These are phyloP conservation scores for Actinernus sp. DNA, from an alignment of 92 coral and sea anemone genomes.

Conservation along the genomic window DNA sequence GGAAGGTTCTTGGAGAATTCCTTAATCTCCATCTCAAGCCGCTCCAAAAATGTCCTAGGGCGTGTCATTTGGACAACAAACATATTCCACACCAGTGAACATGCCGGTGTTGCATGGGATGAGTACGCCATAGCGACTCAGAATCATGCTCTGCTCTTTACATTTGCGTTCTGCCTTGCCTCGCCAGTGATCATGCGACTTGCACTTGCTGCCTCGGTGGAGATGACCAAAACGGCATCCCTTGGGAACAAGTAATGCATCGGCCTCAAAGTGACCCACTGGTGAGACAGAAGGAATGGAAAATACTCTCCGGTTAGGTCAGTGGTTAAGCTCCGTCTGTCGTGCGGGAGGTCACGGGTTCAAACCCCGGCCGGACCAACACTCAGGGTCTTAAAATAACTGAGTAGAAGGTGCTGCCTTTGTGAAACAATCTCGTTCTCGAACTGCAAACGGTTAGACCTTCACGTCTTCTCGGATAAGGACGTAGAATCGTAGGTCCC, in stretches of 20 bases:
- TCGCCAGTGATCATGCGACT: slow-evolving; percentile 77
- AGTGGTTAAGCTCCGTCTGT: no score
- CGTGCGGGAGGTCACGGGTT: no score
- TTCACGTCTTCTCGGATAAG: no score
- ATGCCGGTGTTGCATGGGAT: slow-evolving; percentile 76
- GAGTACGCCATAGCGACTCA: slow-evolving; percentile 84
- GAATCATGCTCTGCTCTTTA: slow-evolving; percentile 47
- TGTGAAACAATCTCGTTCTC: no score
- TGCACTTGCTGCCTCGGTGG: slow-evolving; percentile 76
- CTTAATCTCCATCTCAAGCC: slow-evolving; percentile 55
- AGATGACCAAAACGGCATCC: slow-evolving; percentile 87
- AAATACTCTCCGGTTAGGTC: no score
- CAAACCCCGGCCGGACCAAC: no score
- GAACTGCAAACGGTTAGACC: no score
- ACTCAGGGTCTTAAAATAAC: no score
- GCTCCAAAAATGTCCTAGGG: slow-evolving; percentile 47
- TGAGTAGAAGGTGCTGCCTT: no score
- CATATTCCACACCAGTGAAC: slow-evolving; percentile 95
- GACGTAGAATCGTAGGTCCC: no score
- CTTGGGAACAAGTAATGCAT: slow-evolving; percentile 87
- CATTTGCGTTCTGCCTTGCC: slow-evolving; percentile 75
- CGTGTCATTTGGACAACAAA: slow-evolving; percentile 88
- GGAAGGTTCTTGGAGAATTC: slow-evolving; percentile 71
- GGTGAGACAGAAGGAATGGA: background rate
- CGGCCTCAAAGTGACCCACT: slow-evolving; percentile 96